Percentiles rank a stretch among this genome's conserved stretches.
Conservation (phyloP, 2,797 vertebrate species). For the Hydrophis major region DNA sequence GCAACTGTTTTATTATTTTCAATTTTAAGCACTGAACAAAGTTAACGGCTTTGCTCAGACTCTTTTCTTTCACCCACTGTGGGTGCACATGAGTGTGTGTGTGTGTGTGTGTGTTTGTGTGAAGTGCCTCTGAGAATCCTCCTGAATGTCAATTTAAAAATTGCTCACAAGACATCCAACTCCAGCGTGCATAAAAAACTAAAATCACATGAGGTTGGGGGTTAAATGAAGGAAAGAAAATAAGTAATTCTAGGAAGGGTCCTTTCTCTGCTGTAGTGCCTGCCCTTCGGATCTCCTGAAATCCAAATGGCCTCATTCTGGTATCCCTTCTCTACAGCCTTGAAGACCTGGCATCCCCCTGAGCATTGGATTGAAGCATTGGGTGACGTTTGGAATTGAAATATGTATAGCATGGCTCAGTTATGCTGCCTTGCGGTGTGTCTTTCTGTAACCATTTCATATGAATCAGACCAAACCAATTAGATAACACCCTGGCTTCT, state of each 20-base stretch:
- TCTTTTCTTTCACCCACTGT: neutral
- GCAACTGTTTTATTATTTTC: neutral
- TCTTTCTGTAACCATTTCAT: neutral
- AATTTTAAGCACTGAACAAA: neutral
- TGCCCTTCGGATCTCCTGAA: neutral
- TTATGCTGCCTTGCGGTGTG: neutral
- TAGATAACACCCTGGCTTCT: neutral
- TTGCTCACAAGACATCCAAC: neutral
- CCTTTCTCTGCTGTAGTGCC: neutral
- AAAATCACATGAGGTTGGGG: neutral
- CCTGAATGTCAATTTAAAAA: neutral
- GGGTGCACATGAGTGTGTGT: neutral
- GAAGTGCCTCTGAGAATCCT: neutral
- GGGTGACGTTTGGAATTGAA: neutral
- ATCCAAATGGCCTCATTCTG: neutral
- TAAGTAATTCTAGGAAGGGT: neutral
- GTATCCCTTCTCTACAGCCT: neutral
- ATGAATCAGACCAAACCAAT: neutral
- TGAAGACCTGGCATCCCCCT: neutral
- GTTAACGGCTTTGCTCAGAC: neutral
- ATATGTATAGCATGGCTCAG: neutral
- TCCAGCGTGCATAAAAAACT: neutral
- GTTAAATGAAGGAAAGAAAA: neutral
- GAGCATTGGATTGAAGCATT: neutral
- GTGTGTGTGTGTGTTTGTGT: neutral